Conservation (phyloP, 2,888 invertebrate genomes). For the Tetramorium bicarinatum region DNA sequence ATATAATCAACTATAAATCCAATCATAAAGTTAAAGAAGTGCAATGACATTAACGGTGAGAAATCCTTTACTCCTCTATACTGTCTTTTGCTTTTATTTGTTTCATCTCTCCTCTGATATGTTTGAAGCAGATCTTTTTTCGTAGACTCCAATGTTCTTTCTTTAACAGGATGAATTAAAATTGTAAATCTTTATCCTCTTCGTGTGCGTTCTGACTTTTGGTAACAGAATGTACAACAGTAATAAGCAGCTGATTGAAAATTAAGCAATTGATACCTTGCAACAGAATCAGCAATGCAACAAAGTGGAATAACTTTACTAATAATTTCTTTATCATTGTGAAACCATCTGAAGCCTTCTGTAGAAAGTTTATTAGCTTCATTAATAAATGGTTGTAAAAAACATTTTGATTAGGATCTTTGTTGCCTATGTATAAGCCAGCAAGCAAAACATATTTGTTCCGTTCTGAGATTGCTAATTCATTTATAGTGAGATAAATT, state of each 20-base stretch:
- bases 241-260: constrained; percentile 31
- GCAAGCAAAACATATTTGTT: constrained; percentile 19
- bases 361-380: constrained; percentile 30
- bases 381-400: constrained; percentile 19
- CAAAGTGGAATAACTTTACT: constrained; percentile 43
- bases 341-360: constrained; percentile 16
- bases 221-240: constrained; percentile 34
- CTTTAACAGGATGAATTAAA: background rate
- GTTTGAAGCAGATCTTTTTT: background rate
- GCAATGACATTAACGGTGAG: constrained; percentile 22
- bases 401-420: constrained; percentile 33
- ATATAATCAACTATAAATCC: constrained; percentile 41
- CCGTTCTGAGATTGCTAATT: constrained; percentile 27
- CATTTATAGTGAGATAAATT: constrained; percentile 39
- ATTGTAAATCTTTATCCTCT: constrained; percentile 29
- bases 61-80: constrained; percentile 22
- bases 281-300: constrained; percentile 38
- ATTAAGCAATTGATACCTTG: constrained; percentile 30
- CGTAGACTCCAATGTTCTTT: constrained; percentile 28
- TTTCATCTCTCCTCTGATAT: constrained; percentile 29
- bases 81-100: constrained; percentile 6
- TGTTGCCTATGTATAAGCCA: constrained; percentile 4
- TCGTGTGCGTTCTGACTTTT: constrained; percentile 21
- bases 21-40: background rate
- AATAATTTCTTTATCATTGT: constrained; percentile 28